A percentile compares a stretch with the other conserved stretches of the same genome.
Conservation (phyloP, 2,888 invertebrate species). For the Plagodis pulveraria region DNA sequence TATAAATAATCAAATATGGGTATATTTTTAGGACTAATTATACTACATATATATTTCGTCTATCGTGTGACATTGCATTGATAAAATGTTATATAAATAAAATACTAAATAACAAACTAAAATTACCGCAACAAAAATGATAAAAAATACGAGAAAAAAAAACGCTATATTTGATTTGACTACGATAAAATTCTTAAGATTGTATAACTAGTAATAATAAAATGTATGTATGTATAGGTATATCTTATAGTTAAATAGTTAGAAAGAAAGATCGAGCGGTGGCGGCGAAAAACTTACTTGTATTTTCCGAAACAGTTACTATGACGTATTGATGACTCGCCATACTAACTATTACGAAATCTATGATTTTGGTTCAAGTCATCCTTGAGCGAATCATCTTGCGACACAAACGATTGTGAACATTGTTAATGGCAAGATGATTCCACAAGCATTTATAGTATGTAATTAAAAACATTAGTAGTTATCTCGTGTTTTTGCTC, state of each 20-base stretch:
- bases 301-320: not conserved
- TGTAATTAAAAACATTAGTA: too few relatives aligned
- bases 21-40: not conserved
- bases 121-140: conserved; percentile 74
- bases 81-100: conserved; percentile 61
- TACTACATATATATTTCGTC: conserved; percentile 4
- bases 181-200: conserved; percentile 66
- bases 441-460: too few relatives aligned
- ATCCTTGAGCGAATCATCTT: too few relatives aligned
- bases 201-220: conserved; percentile 55
- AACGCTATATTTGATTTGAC: conserved; percentile 65
- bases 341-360: too few relatives aligned
- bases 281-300: conserved; percentile 14
- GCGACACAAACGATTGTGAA: too few relatives aligned
- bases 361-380: too few relatives aligned
- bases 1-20: too few relatives aligned
- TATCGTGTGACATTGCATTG: conserved; percentile 43
- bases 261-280: conserved; percentile 49
- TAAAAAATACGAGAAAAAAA: conserved; percentile 49
- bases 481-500: too few relatives aligned
- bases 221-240: conserved; percentile 38
- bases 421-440: too few relatives aligned
- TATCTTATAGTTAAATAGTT: conserved; percentile 63
- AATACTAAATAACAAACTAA: conserved; percentile 84
- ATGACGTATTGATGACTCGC: too few relatives aligned